Evolutionary conservation across 1,140 invertebrate genomes (phyloP).

Genomic region (Caerostris extrusa): DNA sequence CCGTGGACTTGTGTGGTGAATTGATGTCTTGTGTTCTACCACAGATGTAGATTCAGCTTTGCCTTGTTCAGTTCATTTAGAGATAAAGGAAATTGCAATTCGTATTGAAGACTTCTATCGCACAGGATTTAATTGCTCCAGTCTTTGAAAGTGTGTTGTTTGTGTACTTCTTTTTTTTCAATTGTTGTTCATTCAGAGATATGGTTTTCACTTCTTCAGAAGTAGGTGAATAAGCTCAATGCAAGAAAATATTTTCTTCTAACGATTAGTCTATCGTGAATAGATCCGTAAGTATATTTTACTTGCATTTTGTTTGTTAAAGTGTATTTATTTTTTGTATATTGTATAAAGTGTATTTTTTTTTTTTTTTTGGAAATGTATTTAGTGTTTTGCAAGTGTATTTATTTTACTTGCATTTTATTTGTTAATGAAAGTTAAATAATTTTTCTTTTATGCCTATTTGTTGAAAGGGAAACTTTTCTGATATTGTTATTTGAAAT

Average conservation of each 20-base stretch:
- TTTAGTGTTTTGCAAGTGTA: too few relatives aligned
- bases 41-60: neutral
- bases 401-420: too few relatives aligned
- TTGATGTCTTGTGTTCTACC: neutral
- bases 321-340: too few relatives aligned
- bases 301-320: too few relatives aligned
- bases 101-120: neutral
- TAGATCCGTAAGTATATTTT: neutral
- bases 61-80: neutral
- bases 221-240: slow-evolving; percentile 15
- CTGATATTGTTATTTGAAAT: too few relatives aligned
- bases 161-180: neutral
- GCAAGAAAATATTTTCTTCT: neutral
- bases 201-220: neutral
- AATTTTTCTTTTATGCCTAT: too few relatives aligned
- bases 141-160: neutral
- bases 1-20: neutral
- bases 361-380: neutral
- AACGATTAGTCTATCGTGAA: neutral
- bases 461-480: too few relatives aligned
- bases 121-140: neutral
- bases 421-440: too few relatives aligned
- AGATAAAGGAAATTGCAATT: neutral
- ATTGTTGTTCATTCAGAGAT: neutral
- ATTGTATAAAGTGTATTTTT: too few relatives aligned